phyloP scores from a whole-genome alignment of 2,797 vertebrate species.

The Spondyliosoma cantharus region DNA sequence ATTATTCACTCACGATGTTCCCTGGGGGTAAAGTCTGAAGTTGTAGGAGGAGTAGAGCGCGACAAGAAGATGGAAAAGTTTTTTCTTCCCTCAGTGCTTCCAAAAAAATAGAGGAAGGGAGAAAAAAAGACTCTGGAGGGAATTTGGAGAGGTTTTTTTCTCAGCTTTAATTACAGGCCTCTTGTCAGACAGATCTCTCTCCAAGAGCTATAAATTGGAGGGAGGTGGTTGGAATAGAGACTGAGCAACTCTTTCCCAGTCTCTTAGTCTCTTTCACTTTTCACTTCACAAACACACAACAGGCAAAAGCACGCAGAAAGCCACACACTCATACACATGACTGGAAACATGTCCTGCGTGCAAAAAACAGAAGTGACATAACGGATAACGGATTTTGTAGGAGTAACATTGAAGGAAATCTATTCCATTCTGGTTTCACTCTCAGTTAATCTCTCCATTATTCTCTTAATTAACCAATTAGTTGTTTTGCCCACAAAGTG shows the following conservation, averaged over 20 bases:
- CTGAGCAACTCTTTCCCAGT: conserved; percentile 72
- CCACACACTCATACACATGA: background rate
- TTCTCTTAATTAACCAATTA: too few species aligned
- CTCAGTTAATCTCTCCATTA: too few species aligned
- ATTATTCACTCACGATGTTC: conserved; percentile 16
- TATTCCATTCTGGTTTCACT: too few species aligned
- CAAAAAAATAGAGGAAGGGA: conserved; percentile 45
- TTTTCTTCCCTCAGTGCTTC: conserved; percentile 52
- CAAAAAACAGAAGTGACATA: conserved; percentile 18
- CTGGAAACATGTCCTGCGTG: conserved; percentile 13
- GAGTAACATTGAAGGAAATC: background rate
- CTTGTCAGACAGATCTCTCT: conserved; percentile 82
- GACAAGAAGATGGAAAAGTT: conserved; percentile 49
- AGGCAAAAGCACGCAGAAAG: conserved; percentile 46
- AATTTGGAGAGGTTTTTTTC: conserved; percentile 64
- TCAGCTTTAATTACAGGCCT: conserved; percentile 86
- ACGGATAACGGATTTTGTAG: background rate
- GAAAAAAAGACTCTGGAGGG: conserved; percentile 46
- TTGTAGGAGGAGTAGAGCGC: conserved; percentile 30
- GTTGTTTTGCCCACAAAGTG: too few species aligned
- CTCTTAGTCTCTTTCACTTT: conserved; percentile 66
- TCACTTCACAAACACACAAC: conserved; percentile 58
- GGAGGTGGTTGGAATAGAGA: conserved; percentile 79
- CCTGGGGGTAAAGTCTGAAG: conserved; percentile 38
- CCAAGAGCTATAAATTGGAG: conserved; percentile 84